Evolutionary conservation across 2,797 vertebrate species (phyloP).

Genomic region (Cirrhinus mrigala): DNA sequence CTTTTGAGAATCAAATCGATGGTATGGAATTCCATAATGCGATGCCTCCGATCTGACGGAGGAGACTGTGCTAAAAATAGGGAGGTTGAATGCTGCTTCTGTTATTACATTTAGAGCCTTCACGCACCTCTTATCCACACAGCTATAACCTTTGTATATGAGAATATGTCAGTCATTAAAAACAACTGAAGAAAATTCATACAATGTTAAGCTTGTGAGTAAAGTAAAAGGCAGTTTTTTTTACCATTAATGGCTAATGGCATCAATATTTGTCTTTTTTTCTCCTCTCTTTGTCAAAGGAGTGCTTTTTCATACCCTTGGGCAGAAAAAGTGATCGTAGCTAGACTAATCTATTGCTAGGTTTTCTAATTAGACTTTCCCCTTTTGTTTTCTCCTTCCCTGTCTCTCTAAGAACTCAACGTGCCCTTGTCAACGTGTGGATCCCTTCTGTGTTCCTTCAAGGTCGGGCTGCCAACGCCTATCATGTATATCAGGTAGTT

Average conservation of each 20-base stretch:
- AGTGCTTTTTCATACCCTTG: not conserved
- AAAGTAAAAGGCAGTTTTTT: not conserved
- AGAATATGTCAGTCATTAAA: constrained; percentile 25
- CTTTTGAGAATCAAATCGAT: constrained; percentile 35
- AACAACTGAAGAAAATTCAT: constrained; percentile 1
- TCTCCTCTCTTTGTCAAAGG: not conserved
- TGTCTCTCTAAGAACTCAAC: constrained; percentile 85
- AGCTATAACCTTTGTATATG: constrained; percentile 34
- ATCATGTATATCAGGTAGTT: constrained; percentile 95
- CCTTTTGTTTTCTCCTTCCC: constrained; percentile 7
- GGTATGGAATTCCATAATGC: constrained; percentile 24
- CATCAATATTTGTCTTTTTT: not conserved
- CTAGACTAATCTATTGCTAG: not conserved
- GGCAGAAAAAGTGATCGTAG: not conserved
- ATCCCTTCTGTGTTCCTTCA: constrained; percentile 98
- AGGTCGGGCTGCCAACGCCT: constrained; percentile 92
- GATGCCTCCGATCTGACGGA: not conserved
- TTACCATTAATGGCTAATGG: not conserved
- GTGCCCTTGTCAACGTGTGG: constrained; percentile 98
- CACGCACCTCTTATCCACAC: not conserved
- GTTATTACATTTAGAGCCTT: constrained; percentile 31
- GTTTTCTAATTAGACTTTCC: not conserved
- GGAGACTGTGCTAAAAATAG: constrained; percentile 43
- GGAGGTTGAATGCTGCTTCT: constrained; percentile 23
- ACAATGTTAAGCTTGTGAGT: not conserved